phyloP scores from a whole-genome alignment of 1,140 invertebrate genomes.

The Harpegnathos saltator region DNA sequence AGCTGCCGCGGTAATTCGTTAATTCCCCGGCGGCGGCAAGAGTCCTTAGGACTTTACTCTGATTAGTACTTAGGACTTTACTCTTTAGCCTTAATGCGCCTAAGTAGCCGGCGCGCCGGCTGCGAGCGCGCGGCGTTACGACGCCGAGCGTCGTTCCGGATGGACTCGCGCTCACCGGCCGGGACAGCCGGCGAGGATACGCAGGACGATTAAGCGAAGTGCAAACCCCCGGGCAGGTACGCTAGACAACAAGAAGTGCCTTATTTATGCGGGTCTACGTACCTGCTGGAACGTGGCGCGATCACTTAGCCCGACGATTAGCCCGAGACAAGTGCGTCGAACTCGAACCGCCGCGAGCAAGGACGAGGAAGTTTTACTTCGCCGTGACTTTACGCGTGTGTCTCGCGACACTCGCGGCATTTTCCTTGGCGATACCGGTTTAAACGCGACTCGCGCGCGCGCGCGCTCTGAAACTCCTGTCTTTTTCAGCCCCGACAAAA shows the following conservation, averaged over 20 bases:
- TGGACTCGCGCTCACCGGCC: constrained; percentile 57
- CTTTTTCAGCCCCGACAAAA: neutral
- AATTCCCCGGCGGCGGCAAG: constrained; percentile 36
- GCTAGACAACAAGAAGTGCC: constrained; percentile 67
- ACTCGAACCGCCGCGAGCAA: constrained; percentile 57
- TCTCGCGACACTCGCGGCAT: neutral
- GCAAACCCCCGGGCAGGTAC: constrained; percentile 50
- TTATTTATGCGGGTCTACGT: constrained; percentile 65
- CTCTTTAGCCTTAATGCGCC: constrained; percentile 46
- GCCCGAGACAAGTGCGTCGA: constrained; percentile 71
- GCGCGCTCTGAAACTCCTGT: neutral
- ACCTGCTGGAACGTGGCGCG: constrained; percentile 71
- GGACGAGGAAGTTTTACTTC: constrained; percentile 39
- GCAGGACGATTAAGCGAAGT: constrained; percentile 59
- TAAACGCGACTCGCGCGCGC: neutral
- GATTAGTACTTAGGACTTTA: too few relatives aligned
- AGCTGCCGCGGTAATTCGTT: constrained; percentile 36
- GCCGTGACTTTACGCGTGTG: neutral
- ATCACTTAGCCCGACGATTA: constrained; percentile 72
- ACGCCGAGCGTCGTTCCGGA: constrained; percentile 56
- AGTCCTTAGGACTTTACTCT: constrained; percentile 37
- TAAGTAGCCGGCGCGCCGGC: constrained; percentile 30
- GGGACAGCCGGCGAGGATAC: constrained; percentile 12
- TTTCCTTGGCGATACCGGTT: constrained; percentile 7
- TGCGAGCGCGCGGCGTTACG: constrained; percentile 36